Evolutionary conservation across 2,113 vertebrate species (phyloP).

Genomic region (human (Homo sapiens)): GRCh38 chr3:165273001-165273500

Average conservation of each 20-base stretch:
- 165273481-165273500: not conserved
- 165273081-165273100: not conserved
- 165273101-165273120: not conserved
- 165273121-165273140: not conserved
- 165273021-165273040: not conserved
- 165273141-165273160: not conserved
- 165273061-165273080: not conserved
- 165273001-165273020: not conserved
- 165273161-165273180: not conserved
- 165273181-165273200: not conserved
- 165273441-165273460: not conserved
- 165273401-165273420: not conserved
- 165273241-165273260: not conserved
- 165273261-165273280: not conserved
- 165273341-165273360: not conserved
- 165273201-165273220: not conserved
- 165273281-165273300: conserved; percentile 16
- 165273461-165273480: not conserved
- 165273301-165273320: conserved; percentile 7
- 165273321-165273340: not conserved
- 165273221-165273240: not conserved
- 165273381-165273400: not conserved
- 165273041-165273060: not conserved
- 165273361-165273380: not conserved
- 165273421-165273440: not conserved